Evolutionary conservation across 2,113 vertebrate genomes (phyloP).

Genomic region (Tylochromis polylepis): DNA sequence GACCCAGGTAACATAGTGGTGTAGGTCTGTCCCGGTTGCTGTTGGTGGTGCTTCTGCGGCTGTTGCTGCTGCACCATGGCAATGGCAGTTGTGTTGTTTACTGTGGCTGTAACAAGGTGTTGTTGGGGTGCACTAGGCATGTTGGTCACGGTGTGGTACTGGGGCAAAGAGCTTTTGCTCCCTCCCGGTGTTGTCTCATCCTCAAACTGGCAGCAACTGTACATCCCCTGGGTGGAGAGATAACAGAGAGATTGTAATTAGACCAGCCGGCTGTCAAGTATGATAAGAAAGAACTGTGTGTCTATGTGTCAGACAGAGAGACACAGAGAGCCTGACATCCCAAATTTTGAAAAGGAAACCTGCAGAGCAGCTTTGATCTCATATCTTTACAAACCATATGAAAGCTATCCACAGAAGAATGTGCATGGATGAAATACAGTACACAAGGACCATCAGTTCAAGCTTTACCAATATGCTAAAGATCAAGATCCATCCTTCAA

Average conservation of each 20-base stretch:
- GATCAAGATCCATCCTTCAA: not conserved
- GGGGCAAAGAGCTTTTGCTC: slow-evolving; percentile 65
- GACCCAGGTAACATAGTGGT: slow-evolving; percentile 72
- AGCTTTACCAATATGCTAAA: not conserved
- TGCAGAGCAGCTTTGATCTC: not conserved
- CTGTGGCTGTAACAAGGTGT: slow-evolving; percentile 67
- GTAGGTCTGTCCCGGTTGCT: slow-evolving; percentile 67
- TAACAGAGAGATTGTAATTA: slow-evolving; percentile 29
- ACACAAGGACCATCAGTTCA: not conserved
- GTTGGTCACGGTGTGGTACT: slow-evolving; percentile 67
- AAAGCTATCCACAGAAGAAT: not conserved
- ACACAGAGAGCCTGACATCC: not conserved
- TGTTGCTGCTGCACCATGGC: slow-evolving; percentile 72
- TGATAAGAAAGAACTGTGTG: not conserved
- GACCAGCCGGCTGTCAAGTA: not conserved
- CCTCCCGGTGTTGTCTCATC: slow-evolving; percentile 71
- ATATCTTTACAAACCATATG: not conserved
- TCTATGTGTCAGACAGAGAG: not conserved
- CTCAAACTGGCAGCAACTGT: slow-evolving; percentile 88
- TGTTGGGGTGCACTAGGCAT: slow-evolving; percentile 65
- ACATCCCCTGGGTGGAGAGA: slow-evolving; percentile 81
- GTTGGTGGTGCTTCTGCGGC: slow-evolving; percentile 68
- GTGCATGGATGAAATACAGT: not conserved
- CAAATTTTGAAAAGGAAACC: not conserved
- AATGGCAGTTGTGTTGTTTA: slow-evolving; percentile 71